Base-by-base conservation (phyloP, 1,140 invertebrate species). In the Pemphigus obesinymphae region DNA sequence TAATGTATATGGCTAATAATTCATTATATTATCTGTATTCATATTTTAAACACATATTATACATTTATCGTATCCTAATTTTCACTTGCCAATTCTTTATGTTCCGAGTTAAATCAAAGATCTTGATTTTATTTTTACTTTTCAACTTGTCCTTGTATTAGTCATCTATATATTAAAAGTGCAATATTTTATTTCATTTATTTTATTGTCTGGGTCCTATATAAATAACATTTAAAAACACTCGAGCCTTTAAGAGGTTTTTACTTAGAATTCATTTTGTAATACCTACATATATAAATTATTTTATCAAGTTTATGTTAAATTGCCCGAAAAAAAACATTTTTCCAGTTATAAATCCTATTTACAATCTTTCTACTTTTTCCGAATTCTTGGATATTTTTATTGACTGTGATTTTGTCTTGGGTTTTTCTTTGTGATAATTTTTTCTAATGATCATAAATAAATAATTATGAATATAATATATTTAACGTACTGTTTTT, bases 391-490 rank as follows among this genome's bases (percentile, higher is more conserved):
- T 80, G 7, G 23, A 61, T 43, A 63, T 61, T 80, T 80, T 80
- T 80, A 80, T 63, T 43, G 55, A 43, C 76, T 80, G 76, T 80
- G 76, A 80, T 80, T 80, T 80, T 45, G 40, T 63, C 55, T 80
- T 43, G 55, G 53, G 29, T 78, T 80, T 80, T 80, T 63, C 55
- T 80, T 80, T 80, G 76, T 80, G 55, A 80, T 78, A 78, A 58
- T 78, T 78, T 31, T 63, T 80, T 58, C 26, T 43, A 61, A 63
- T 26, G 13, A 61, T 80, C n/a, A 63, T 80, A 63, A 8, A 31
- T 34, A 48, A 43, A 26, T 26, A 43, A 45, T 70, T 17, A 70
- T 15, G 1, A 45, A 70, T 31, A 50, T 31, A n/a, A n/a, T n/a
- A 73, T 31, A 43, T 63, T 45, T 63, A 43, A 45, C 17, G 20